These are phyloP conservation scores for Tupiocoris notatus DNA, from an alignment of 2,888 invertebrate species.

Conservation along the genomic window DNA sequence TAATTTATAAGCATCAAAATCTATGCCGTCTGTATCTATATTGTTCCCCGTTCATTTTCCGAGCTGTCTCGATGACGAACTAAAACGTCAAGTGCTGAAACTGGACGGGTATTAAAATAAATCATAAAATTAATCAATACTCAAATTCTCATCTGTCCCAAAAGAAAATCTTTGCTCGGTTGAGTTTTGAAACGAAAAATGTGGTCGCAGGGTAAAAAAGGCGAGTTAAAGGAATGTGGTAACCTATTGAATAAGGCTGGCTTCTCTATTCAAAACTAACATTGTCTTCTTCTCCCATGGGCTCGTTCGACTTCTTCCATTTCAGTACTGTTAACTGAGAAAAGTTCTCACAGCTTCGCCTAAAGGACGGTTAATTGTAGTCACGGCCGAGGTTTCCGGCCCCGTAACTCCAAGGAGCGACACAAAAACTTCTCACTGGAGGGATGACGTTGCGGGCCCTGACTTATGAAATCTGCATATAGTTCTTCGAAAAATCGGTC, in stretches of 20 bases:
- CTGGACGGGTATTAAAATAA: too few species aligned
- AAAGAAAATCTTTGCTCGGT: neutral
- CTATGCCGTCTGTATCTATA: too few species aligned
- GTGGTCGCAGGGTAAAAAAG: neutral
- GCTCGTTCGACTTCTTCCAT: conserved; percentile 14
- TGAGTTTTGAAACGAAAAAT: neutral
- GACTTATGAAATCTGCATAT: neutral
- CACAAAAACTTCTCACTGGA: neutral
- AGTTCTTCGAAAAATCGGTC: neutral
- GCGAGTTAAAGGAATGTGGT: conserved; percentile 17
- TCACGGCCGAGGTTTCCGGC: conserved; percentile 22
- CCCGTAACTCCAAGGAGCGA: neutral
- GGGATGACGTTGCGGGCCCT: neutral
- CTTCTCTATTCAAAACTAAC: conserved; percentile 18
- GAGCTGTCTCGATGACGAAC: too few species aligned
- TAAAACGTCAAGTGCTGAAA: too few species aligned
- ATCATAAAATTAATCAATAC: too few species aligned
- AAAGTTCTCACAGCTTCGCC: conserved; percentile 37
- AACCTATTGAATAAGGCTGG: conserved; percentile 15
- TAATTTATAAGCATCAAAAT: too few species aligned
- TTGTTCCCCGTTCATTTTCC: too few species aligned
- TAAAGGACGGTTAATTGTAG: conserved; percentile 34
- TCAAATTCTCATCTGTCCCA: neutral
- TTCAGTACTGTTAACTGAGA: conserved; percentile 28
- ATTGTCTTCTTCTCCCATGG: conserved; percentile 17